These are phyloP conservation scores for Octodonta nipae DNA, from an alignment of 2,888 invertebrate genomes.

Conservation along the genomic window DNA sequence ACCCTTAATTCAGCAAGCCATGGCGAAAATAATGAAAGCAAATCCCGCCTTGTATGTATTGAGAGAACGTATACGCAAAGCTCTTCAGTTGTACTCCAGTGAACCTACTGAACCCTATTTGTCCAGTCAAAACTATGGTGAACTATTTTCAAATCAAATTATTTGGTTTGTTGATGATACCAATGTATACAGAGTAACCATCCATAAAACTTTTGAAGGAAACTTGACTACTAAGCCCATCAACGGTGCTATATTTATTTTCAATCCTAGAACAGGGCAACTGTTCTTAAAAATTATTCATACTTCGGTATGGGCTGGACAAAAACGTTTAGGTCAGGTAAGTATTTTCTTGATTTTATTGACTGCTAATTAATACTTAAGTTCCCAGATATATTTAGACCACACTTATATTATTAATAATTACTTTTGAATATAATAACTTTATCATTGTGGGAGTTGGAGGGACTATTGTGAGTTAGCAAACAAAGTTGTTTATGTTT, in stretches of 20 bases:
- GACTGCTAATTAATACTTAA: no score
- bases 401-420: no score
- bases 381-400: no score
- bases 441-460: no score
- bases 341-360: no score
- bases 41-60: slow-evolving; percentile 97
- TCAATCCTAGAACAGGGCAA: slow-evolving; percentile 97
- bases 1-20: slow-evolving; percentile 94
- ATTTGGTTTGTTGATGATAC: slow-evolving; percentile 99
- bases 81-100: slow-evolving; percentile 92
- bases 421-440: no score
- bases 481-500: no score
- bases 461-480: no score
- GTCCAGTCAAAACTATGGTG: slow-evolving; percentile 98
- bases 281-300: slow-evolving; percentile 99
- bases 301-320: slow-evolving; percentile 99
- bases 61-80: slow-evolving; percentile 95
- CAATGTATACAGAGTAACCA: slow-evolving; percentile 97
- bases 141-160: slow-evolving; percentile 99
- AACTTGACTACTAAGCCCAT: slow-evolving; percentile 98
- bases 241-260: slow-evolving; percentile 99
- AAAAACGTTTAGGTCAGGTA: slow-evolving; percentile 95
- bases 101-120: slow-evolving; percentile 99
- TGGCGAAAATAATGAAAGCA: slow-evolving; percentile 99
- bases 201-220: slow-evolving; percentile 99